A percentile compares a stretch with the other conserved stretches of the same genome.
phyloP scores from a whole-genome alignment of 2,888 invertebrate species.

The Acrobasis consociella region DNA sequence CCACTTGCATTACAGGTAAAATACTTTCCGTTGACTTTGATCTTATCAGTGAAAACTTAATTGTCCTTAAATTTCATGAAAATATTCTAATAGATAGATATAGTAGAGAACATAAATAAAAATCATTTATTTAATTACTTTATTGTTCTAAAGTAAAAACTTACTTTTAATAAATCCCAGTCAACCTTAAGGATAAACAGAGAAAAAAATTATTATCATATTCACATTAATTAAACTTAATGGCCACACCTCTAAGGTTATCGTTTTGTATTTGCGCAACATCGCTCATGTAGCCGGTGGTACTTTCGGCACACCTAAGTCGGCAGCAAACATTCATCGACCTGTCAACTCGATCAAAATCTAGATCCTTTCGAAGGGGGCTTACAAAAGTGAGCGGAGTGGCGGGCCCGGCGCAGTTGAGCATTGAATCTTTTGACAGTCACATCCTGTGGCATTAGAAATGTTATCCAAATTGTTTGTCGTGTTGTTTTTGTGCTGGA shows the following conservation, averaged over 20 bases:
- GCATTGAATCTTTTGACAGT: conserved; percentile 48
- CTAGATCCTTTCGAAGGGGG: conserved; percentile 70
- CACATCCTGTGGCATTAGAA: conserved; percentile 35
- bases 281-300: conserved; percentile 28
- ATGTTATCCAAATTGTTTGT: conserved; percentile 60
- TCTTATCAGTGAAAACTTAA: too few relatives aligned
- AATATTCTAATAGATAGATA: too few relatives aligned
- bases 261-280: conserved; percentile 44
- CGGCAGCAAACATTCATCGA: conserved; percentile 56
- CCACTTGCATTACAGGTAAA: too few relatives aligned
- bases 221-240: not conserved
- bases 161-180: too few relatives aligned
- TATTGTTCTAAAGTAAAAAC: too few relatives aligned
- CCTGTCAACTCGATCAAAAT: conserved; percentile 64
- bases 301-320: conserved; percentile 53
- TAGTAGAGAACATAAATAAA: too few relatives aligned
- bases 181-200: too few relatives aligned
- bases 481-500: conserved; percentile 57
- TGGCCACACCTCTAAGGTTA: conserved; percentile 16
- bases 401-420: conserved; percentile 60
- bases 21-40: too few relatives aligned
- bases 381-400: conserved; percentile 74
- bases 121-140: too few relatives aligned
- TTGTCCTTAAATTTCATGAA: too few relatives aligned
- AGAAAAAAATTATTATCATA: too few relatives aligned